Evolutionary conservation across 2,888 invertebrate genomes (phyloP), one percentile per base, ranked within the genome.

Genomic region (Conops quadrifasciatus): DNA sequence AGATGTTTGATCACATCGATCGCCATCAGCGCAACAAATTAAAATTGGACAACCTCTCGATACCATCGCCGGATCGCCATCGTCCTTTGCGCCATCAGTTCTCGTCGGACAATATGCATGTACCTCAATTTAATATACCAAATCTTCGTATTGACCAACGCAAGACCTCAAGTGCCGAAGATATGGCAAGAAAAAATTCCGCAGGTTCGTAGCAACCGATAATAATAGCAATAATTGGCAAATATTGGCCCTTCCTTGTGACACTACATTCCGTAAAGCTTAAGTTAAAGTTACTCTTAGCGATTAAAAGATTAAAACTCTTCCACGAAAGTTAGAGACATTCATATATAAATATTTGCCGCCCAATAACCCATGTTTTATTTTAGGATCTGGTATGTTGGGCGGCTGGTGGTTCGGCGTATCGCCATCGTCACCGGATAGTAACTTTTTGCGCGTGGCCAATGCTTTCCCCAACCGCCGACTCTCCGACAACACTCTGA

Each of bases 1-100:
- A 96, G 79, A 96, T 98, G 97, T 87, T 98, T 80, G 93, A 93
- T 80, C 92, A 91, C 81, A 94, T 96, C 75, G 95, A 95, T 85
- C 90, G 93, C 77, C 93, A 94, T 82, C 95, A 97, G 83, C 90
- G 95, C 65, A 93, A 94, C 86, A 95, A 95, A 86, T 88, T 97
- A 84, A 95, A 94, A 86, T 85, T 94, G 81, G 96, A 96, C 83
- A 92, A 92, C 84, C 87, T 92, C 73, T 89, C 92, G 53, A 87
- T 92, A 79, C 90, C 91, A 64, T 93, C 92, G 80, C 93, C 93
- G 0, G 94, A 94, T 76, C 88, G 93, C 43, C 91, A 92, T 82
- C 89, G 94, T 28, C 88, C 90, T 0, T 86, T 94, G 67, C 89
- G 94, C 30, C 94, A 94, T 84, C 94, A 94, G 83, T 92, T 91